phyloP scores from a whole-genome alignment of 2,888 invertebrate genomes.

The Cosmia pyralina region DNA sequence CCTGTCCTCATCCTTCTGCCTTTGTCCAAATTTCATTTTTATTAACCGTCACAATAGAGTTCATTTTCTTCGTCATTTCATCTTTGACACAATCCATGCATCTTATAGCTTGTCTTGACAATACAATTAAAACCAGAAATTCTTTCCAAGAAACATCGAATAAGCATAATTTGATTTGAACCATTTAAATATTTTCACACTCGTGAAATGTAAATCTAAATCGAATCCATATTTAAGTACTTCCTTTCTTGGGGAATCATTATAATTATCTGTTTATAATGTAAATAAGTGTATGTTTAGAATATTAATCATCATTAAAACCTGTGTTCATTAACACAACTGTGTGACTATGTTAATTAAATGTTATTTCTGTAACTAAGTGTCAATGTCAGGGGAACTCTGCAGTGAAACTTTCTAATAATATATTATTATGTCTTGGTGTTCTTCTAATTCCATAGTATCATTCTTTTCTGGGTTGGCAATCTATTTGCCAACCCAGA shows the following conservation, averaged over 20 bases:
- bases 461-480: background rate
- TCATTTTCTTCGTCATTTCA: background rate
- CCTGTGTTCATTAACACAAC: slow-evolving; percentile 35
- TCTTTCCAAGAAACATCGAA: slow-evolving; percentile 5
- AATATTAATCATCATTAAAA: slow-evolving; percentile 54
- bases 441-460: background rate
- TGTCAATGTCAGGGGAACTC: slow-evolving; percentile 46
- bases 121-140: background rate
- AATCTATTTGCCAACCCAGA: background rate
- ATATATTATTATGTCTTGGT: background rate
- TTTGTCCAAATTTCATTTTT: background rate
- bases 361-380: slow-evolving; percentile 34
- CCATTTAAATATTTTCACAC: slow-evolving; percentile 51
- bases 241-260: slow-evolving; percentile 45
- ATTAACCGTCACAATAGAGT: background rate
- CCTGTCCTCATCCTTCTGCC: background rate
- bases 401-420: slow-evolving; percentile 7
- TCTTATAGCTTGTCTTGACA: background rate
- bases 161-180: slow-evolving; percentile 34
- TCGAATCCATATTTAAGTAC: slow-evolving; percentile 46
- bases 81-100: background rate
- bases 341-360: slow-evolving; percentile 41
- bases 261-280: slow-evolving; percentile 53
- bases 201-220: slow-evolving; percentile 34
- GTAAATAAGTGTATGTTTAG: slow-evolving; percentile 49